phyloP scores from a whole-genome alignment of 2,888 invertebrate genomes.

The Drosophila hamatofila region DNA sequence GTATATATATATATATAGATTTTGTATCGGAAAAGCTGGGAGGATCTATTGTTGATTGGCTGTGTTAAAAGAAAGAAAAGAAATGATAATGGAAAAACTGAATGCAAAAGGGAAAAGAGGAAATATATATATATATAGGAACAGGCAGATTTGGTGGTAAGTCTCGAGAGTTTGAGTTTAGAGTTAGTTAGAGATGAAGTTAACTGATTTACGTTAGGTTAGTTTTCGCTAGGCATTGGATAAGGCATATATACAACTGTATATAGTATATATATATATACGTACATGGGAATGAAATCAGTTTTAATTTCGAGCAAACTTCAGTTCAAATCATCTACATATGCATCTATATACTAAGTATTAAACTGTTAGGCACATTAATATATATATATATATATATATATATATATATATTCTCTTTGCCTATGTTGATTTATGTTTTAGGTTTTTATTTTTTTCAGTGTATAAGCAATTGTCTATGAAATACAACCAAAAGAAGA shows the following conservation, averaged over 20 bases:
- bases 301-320: conserved; percentile 42
- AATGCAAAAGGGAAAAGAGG: conserved; percentile 24
- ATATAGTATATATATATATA: not conserved
- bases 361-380: conserved; percentile 26
- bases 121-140: conserved; percentile 10
- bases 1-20: conserved; percentile 14
- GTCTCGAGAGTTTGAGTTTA: conserved; percentile 15
- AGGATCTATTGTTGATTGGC: conserved; percentile 66
- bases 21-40: conserved; percentile 38
- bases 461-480: not conserved
- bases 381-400: conserved; percentile 3
- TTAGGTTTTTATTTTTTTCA: not conserved
- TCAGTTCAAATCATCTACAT: conserved; percentile 63
- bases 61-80: conserved; percentile 61
- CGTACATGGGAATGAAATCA: conserved; percentile 23
- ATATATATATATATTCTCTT: conserved; percentile 15
- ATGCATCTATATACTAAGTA: conserved; percentile 45
- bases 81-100: conserved; percentile 27
- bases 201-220: conserved; percentile 50
- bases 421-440: conserved; percentile 4
- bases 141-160: conserved; percentile 11
- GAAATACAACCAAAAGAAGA: not conserved
- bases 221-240: conserved; percentile 19
- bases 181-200: conserved; percentile 61
- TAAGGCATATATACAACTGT: conserved; percentile 12